phyloP scores from a whole-genome alignment of 2,797 vertebrate species.

The Enteromius treurensis region DNA sequence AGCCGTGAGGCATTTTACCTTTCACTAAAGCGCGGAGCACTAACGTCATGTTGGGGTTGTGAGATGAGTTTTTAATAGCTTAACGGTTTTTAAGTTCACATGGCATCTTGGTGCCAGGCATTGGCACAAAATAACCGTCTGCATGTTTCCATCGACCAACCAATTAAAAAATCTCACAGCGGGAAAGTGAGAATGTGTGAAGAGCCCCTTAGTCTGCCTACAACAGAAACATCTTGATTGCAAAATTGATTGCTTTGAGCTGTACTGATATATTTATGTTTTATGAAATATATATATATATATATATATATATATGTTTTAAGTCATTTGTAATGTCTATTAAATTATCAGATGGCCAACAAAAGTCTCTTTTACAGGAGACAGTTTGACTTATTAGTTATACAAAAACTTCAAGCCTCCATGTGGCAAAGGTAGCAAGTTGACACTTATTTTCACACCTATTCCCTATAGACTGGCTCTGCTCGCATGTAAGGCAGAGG shows the following conservation, averaged over 20 bases:
- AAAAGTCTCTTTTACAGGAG: not conserved
- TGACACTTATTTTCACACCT: slow-evolving; percentile 51
- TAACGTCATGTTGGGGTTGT: not conserved
- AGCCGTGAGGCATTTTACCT: not conserved
- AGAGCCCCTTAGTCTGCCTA: too few species aligned
- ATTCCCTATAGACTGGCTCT: slow-evolving; percentile 17
- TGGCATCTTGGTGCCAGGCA: not conserved
- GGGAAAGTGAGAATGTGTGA: slow-evolving; percentile 11
- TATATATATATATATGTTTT: not conserved
- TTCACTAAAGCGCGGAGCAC: not conserved
- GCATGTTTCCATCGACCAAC: not conserved
- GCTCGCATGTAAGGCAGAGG: slow-evolving; percentile 32
- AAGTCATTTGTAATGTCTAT: not conserved
- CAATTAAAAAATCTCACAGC: not conserved
- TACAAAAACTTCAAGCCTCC: slow-evolving; percentile 37
- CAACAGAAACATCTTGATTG: not conserved
- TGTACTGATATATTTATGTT: not conserved
- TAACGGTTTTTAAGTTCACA: not conserved
- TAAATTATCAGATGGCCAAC: not conserved
- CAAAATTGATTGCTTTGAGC: not conserved
- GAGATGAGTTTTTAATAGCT: not conserved
- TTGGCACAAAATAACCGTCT: not conserved
- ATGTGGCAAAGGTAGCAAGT: slow-evolving; percentile 42
- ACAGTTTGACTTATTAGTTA: not conserved
- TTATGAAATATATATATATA: not conserved